These are phyloP conservation scores for Thinocorus orbignyianus DNA, from an alignment of 2,113 vertebrate species.

Conservation along the genomic window DNA sequence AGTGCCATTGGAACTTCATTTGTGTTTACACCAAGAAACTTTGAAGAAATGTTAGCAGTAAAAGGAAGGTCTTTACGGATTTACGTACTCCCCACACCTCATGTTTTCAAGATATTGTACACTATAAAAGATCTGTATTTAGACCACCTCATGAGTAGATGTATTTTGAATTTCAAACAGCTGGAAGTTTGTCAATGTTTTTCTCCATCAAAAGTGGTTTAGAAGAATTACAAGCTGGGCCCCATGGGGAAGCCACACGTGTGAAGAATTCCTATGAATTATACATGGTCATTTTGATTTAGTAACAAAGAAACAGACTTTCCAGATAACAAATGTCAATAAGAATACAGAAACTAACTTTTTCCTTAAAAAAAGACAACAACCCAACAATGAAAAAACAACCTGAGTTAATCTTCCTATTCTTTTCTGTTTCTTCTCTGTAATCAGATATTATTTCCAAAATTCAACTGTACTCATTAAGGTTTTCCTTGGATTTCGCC, in stretches of 20 bases:
- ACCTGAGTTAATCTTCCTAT: not conserved
- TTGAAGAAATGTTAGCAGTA: not conserved
- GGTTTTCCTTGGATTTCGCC: not conserved
- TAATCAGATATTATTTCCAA: not conserved
- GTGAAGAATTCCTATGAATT: not conserved
- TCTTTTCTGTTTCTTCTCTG: not conserved
- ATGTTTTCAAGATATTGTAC: not conserved
- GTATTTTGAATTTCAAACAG: not conserved
- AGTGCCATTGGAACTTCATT: not conserved
- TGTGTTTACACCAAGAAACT: not conserved
- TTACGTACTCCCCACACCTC: not conserved
- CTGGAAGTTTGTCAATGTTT: not conserved
- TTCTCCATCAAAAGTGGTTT: not conserved
- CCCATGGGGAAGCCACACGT: not conserved
- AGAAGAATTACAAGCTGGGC: not conserved
- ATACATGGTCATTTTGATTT: not conserved
- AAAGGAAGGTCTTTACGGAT: not conserved
- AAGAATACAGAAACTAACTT: not conserved
- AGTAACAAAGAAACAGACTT: not conserved
- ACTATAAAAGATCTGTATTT: not conserved
- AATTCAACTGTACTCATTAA: not conserved
- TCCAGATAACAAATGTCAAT: not conserved
- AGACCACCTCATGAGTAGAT: not conserved
- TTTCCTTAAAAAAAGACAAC: not conserved
- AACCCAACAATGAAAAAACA: no score